A percentile compares a stretch with the other conserved stretches of the same genome.
Evolutionary conservation across 2,113 vertebrate genomes (phyloP).

Genomic region (Pelecanoides urinatrix): DNA sequence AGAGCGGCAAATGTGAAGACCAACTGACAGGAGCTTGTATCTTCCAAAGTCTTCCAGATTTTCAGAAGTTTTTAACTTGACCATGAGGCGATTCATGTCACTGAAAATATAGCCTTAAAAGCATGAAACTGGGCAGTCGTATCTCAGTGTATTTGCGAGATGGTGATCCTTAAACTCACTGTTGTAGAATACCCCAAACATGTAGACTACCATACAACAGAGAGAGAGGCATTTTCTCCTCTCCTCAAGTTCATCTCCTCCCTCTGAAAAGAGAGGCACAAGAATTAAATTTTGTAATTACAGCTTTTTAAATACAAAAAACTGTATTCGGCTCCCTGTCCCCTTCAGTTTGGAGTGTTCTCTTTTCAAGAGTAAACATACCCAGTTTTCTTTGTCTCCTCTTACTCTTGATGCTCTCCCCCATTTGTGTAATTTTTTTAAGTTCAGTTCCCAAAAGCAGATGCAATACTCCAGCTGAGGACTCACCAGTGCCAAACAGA

Average conservation of each 20-base stretch:
- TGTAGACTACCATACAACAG: neutral
- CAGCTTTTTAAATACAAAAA: neutral
- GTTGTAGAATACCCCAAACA: neutral
- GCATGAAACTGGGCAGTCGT: fast-evolving
- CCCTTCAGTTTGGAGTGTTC: neutral
- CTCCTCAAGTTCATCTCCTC: neutral
- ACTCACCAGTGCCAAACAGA: neutral
- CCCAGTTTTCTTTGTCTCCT: neutral
- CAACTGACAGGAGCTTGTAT: neutral
- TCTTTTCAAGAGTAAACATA: neutral
- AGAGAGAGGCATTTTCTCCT: neutral
- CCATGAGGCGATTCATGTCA: neutral
- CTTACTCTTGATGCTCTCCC: neutral
- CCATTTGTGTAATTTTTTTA: neutral
- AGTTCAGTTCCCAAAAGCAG: neutral
- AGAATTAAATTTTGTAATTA: neutral
- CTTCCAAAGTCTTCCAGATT: neutral
- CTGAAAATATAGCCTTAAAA: neutral
- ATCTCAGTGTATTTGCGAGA: neutral
- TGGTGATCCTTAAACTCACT: neutral
- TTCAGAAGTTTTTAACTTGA: neutral
- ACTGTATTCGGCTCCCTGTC: neutral
- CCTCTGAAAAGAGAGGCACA: neutral
- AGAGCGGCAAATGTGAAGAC: neutral
- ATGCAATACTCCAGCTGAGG: neutral